These are phyloP conservation scores for Prionailurus viverrinus DNA, from an alignment of 2,113 vertebrate genomes.

Conservation along the genomic window DNA sequence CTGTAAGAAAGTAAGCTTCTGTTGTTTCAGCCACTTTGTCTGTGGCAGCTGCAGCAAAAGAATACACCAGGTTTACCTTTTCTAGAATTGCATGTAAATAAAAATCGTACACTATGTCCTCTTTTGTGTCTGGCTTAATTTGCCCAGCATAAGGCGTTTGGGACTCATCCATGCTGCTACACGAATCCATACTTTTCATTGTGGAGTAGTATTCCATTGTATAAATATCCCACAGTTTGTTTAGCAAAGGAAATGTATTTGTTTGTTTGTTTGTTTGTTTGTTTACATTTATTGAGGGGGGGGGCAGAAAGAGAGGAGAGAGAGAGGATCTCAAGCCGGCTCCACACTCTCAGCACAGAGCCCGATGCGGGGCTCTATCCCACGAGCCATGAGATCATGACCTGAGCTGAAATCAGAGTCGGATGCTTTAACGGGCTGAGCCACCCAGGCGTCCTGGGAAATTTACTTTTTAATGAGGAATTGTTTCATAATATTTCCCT, in stretches of 20 bases:
- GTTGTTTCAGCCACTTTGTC: not conserved
- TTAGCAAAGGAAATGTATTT: not conserved
- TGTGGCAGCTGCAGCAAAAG: not conserved
- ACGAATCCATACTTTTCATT: not conserved
- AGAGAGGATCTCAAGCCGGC: no score
- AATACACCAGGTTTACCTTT: not conserved
- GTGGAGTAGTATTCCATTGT: not conserved
- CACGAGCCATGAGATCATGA: no score
- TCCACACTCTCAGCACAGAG: no score
- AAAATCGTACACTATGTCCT: not conserved
- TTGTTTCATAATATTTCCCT: not conserved
- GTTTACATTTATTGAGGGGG: no score
- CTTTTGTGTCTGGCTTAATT: not conserved
- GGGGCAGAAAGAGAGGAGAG: no score
- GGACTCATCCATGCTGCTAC: not conserved
- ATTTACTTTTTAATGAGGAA: slow-evolving; percentile 3
- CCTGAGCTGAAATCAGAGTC: no score
- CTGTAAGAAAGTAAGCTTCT: not conserved
- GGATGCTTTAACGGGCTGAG: no score
- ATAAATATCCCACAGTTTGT: not conserved
- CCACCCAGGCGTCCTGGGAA: no score
- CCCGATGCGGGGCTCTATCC: no score
- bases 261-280: no score
- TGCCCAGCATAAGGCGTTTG: not conserved
- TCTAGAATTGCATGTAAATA: not conserved